Conservation (phyloP, 2,113 vertebrate genomes). For the Clarias batrachus region DNA sequence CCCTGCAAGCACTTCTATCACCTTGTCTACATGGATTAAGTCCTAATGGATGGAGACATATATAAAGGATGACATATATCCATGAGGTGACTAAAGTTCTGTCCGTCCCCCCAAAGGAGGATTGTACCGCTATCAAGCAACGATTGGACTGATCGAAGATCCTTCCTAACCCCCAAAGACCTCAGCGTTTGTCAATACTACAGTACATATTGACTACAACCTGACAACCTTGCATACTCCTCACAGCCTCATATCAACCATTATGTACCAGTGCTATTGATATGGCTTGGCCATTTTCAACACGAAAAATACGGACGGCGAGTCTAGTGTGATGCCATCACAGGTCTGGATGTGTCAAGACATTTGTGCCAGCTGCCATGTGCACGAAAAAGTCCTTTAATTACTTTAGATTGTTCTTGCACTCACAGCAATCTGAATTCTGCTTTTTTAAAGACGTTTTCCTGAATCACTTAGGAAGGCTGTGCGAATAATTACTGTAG, state of each 20-base stretch:
- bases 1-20: not conserved
- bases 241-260: not conserved
- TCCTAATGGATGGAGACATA: not conserved
- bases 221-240: not conserved
- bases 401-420: not conserved
- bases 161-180: not conserved
- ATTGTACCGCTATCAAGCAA: not conserved
- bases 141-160: not conserved
- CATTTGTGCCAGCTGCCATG: not conserved
- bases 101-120: not conserved
- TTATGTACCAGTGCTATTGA: not conserved
- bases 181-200: not conserved
- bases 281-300: not conserved
- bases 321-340: not conserved
- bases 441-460: not conserved
- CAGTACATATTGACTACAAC: not conserved
- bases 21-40: not conserved
- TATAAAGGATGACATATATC: not conserved
- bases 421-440: not conserved
- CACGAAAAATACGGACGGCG: not conserved
- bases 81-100: not conserved
- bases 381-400: not conserved
- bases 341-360: not conserved
- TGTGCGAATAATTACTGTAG: not conserved
- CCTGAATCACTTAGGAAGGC: not conserved